phyloP scores from a whole-genome alignment of 2,888 invertebrate species.

The Lamellibrachia satsuma region DNA sequence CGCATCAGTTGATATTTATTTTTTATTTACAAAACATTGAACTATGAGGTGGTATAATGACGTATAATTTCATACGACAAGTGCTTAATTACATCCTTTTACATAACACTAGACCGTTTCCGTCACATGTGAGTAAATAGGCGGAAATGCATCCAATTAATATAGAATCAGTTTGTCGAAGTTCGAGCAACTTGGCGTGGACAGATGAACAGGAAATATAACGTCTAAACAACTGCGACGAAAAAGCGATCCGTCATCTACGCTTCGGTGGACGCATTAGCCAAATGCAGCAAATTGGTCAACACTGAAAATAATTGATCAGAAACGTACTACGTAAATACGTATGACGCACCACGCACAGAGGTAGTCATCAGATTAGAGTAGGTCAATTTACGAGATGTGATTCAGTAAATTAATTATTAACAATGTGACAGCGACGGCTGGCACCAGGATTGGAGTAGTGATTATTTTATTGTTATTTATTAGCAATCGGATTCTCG shows the following conservation, averaged over 20 bases:
- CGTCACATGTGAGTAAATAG: neutral
- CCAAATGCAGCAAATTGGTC: neutral
- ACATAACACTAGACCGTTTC: neutral
- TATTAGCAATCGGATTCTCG: neutral
- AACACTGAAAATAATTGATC: neutral
- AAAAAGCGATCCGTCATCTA: neutral
- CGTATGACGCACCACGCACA: neutral
- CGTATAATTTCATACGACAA: neutral
- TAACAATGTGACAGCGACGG: neutral
- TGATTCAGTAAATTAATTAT: neutral
- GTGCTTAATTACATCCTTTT: neutral
- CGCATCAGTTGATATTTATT: conserved; percentile 1
- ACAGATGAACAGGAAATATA: neutral
- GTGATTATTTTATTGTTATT: neutral
- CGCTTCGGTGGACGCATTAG: conserved; percentile 2
- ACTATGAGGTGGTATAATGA: neutral
- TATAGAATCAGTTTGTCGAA: neutral
- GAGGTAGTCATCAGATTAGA: neutral
- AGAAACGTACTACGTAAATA: neutral
- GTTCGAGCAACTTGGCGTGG: neutral
- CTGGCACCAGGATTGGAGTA: neutral
- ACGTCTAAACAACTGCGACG: neutral
- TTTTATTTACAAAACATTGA: neutral
- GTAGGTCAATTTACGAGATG: neutral
- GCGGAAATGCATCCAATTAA: conserved; percentile 12